Evolutionary conservation across 1,140 invertebrate genomes (phyloP), one percentile per base, ranked within the genome.

Genomic region (Ptiloglossa arizonensis): DNA sequence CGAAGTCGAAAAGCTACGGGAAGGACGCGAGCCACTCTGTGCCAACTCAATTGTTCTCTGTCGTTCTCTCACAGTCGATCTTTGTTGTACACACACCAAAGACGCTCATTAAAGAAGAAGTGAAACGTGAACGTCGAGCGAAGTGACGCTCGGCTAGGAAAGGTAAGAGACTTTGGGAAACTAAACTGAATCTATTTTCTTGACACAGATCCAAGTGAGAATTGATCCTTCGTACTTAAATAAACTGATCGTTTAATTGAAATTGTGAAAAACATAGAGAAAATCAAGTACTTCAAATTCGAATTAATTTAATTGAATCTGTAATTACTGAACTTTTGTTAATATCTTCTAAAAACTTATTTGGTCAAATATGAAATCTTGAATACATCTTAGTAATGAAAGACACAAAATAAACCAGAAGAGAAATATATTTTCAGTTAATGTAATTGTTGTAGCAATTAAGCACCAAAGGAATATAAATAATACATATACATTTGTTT

Each of bases 121-220:
- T 69, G 35, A 59, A 59, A 59, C 70, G 41, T 52, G 50, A 74
- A 73, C 52, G 69, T 79, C 62, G 77, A 79, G 77, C 60, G 77
- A 48, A 72, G 6, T 5, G n/a, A 78, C 75, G 77, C 69, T 74
- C 77, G 70, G 70, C 77, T 11, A 74, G 24, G 24, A 59, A 74
- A 79, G 77, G 77, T 79, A 29, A 79, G 73, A 41, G n/a, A 76
- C 17, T 48, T 41, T 8, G 27, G 9, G n/a, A 75, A 57, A 68
- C 32, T 67, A 17, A 52, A 73, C 56, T 71, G 48, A 11, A 74
- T 41, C 17, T 56, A 13, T 13, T 52, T 15, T 57, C 15, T 44
- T 72, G 44, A 38, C 70, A 52, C 9, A 17, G 29, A 19, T 52
- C 70, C 70, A 72, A 72, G 2, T 50, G 4, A 19, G 17, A 66